A percentile compares a stretch with the other conserved stretches of the same genome.
phyloP scores from a whole-genome alignment of 2,113 vertebrate species.

The Agapornis roseicollis region DNA sequence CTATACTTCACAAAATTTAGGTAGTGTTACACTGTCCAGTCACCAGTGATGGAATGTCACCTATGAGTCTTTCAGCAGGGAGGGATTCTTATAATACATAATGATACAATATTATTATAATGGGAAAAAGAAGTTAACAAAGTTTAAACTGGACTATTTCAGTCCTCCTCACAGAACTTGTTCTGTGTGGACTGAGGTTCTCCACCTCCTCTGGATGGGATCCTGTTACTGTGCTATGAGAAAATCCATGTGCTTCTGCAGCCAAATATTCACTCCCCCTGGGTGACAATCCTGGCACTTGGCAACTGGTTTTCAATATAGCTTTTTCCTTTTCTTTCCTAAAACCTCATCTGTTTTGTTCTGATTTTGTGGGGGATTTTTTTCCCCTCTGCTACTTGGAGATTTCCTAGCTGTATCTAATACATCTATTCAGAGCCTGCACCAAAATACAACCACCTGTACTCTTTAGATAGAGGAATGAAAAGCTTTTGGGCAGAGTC shows the following conservation, averaged over 20 bases:
- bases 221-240: neutral
- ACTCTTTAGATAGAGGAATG: neutral
- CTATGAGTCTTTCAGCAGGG: accelerated
- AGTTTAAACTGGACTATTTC: neutral
- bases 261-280: no score
- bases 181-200: neutral
- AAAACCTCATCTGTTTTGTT: neutral
- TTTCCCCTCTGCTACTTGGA: neutral
- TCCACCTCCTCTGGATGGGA: neutral
- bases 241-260: neutral
- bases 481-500: neutral
- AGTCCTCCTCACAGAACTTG: neutral
- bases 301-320: neutral
- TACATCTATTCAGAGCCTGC: neutral
- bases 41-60: neutral
- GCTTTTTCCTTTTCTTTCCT: neutral
- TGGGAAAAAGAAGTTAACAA: neutral
- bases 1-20: neutral
- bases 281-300: neutral
- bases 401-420: neutral
- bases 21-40: no score
- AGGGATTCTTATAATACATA: neutral
- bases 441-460: neutral
- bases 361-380: neutral
- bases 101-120: neutral